phyloP scores from a whole-genome alignment of 1,140 invertebrate species.

The Pogonognathellus flavescens region DNA sequence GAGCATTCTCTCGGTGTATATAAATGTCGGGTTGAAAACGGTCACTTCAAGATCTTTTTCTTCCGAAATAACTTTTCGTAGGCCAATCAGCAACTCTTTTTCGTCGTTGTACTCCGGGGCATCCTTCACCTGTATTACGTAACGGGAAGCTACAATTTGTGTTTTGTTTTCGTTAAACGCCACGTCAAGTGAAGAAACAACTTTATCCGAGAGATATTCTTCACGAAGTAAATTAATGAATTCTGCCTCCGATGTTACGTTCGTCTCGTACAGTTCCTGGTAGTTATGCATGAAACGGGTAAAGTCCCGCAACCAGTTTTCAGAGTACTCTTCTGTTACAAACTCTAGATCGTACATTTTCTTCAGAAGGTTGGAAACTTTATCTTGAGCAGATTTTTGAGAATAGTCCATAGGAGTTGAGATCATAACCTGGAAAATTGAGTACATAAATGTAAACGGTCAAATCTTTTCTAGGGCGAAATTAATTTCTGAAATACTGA shows the following conservation, averaged over 20 bases:
- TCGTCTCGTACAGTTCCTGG: slow-evolving; percentile 78
- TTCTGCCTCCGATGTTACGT: slow-evolving; percentile 79
- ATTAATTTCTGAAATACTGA: too few relatives aligned
- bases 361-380: neutral
- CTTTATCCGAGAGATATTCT: slow-evolving; percentile 82
- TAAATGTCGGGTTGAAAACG: slow-evolving; percentile 93
- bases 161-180: slow-evolving; percentile 83
- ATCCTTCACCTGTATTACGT: slow-evolving; percentile 91
- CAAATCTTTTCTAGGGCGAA: neutral
- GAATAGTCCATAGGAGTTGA: slow-evolving; percentile 36
- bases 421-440: slow-evolving; percentile 52
- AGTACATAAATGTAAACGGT: neutral
- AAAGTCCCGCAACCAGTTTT: slow-evolving; percentile 80
- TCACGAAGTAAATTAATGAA: slow-evolving; percentile 84
- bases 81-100: slow-evolving; percentile 87
- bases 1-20: slow-evolving; percentile 95
- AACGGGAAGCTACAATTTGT: slow-evolving; percentile 85
- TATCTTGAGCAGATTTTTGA: neutral
- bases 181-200: slow-evolving; percentile 85
- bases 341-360: neutral
- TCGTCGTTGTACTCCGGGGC: slow-evolving; percentile 88
- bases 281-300: slow-evolving; percentile 85
- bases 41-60: slow-evolving; percentile 70
- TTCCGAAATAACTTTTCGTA: slow-evolving; percentile 79
- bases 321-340: slow-evolving; percentile 74